Percentiles rank a stretch among this genome's conserved stretches.
Evolutionary conservation across 1,140 invertebrate species (phyloP).

Genomic region (Drosophila pachea): DNA sequence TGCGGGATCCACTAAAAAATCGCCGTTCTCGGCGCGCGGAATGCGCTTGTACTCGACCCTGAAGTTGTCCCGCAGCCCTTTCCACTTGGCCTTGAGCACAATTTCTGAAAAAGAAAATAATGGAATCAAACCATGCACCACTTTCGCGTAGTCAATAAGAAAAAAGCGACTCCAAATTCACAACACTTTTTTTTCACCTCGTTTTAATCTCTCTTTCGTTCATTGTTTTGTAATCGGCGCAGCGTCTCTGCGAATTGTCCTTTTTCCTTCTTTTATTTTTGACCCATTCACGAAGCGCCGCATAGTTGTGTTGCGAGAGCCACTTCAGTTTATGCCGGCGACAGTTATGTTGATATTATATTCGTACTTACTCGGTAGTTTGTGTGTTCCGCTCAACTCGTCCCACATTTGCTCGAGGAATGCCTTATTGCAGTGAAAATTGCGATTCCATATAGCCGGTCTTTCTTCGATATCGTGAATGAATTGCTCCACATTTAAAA

Average conservation of each 20-base stretch:
- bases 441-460: slow-evolving; percentile 78
- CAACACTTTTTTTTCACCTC: slow-evolving; percentile 1
- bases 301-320: slow-evolving; percentile 17
- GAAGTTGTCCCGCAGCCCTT: slow-evolving; percentile 78
- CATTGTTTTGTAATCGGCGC: background rate
- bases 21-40: slow-evolving; percentile 73
- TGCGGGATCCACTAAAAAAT: slow-evolving; percentile 72
- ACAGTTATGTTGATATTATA: background rate
- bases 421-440: slow-evolving; percentile 78
- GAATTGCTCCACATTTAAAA: slow-evolving; percentile 78
- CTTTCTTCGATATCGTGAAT: slow-evolving; percentile 77
- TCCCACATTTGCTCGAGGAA: slow-evolving; percentile 79
- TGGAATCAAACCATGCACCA: slow-evolving; percentile 4
- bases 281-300: background rate
- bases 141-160: background rate
- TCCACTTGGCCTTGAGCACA: slow-evolving; percentile 79
- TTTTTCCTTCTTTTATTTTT: background rate
- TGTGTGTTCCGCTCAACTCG: slow-evolving; percentile 71
- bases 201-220: background rate
- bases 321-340: background rate
- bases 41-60: slow-evolving; percentile 78
- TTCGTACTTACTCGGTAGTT: slow-evolving; percentile 69
- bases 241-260: background rate
- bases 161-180: slow-evolving; percentile 22
- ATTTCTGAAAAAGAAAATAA: slow-evolving; percentile 53